Conservation (phyloP, 2,888 invertebrate species). For the Leptopilina syphax region DNA sequence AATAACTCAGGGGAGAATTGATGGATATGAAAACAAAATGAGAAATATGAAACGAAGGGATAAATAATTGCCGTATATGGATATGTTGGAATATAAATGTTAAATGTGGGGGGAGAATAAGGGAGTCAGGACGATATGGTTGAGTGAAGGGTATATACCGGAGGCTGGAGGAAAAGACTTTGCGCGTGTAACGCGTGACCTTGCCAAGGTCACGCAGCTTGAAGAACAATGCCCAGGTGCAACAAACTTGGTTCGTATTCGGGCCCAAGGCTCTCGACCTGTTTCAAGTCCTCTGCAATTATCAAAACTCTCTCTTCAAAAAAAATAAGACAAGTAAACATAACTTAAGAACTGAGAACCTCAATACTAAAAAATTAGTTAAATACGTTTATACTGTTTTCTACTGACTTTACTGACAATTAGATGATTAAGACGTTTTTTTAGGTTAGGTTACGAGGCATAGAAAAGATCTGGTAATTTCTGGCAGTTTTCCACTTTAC, state of each 20-base stretch:
- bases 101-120: not conserved
- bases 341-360: too few relatives aligned
- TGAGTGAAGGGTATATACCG: conserved; percentile 46
- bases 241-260: conserved; percentile 61
- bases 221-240: conserved; percentile 71
- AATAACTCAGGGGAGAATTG: too few relatives aligned
- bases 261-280: conserved; percentile 19
- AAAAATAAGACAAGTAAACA: not conserved
- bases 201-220: conserved; percentile 70
- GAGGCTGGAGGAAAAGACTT: conserved; percentile 52
- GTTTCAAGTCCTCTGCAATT: not conserved
- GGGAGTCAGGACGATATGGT: conserved; percentile 36
- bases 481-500: too few relatives aligned
- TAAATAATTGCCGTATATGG: conserved; percentile 14
- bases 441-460: too few relatives aligned
- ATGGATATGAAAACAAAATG: not conserved
- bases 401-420: too few relatives aligned
- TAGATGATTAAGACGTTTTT: too few relatives aligned
- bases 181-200: conserved; percentile 67
- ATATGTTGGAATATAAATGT: conserved; percentile 6
- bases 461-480: too few relatives aligned
- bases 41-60: conserved; percentile 18
- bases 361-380: too few relatives aligned
- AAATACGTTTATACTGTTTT: too few relatives aligned
- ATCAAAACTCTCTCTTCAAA: too few relatives aligned